phyloP scores from a whole-genome alignment of 2,113 vertebrate species.

The Apeltes quadracus region DNA sequence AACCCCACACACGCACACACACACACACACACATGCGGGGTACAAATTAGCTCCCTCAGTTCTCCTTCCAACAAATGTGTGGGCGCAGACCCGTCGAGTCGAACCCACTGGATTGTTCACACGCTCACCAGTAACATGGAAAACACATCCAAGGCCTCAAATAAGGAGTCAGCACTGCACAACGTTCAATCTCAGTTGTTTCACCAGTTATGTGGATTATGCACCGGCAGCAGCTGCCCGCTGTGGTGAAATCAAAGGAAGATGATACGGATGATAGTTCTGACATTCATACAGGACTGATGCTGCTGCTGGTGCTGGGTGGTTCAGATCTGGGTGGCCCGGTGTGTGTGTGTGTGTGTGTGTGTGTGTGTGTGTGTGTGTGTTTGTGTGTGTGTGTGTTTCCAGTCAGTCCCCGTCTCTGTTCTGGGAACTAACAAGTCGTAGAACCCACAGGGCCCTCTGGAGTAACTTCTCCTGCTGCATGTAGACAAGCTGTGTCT shows the following conservation, averaged over 20 bases:
- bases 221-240: slow-evolving; percentile 8
- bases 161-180: not conserved
- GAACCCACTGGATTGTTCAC: not conserved
- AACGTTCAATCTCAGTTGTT: not conserved
- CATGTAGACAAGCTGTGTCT: not conserved
- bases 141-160: not conserved
- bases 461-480: slow-evolving; percentile 41
- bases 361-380: slow-evolving; percentile 34
- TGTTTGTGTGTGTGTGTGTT: slow-evolving; percentile 44
- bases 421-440: slow-evolving; percentile 69
- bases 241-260: slow-evolving; percentile 39
- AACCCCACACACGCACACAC: slow-evolving; percentile 15
- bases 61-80: not conserved
- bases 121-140: not conserved
- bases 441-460: slow-evolving; percentile 53
- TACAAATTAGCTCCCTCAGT: not conserved
- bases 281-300: slow-evolving; percentile 43
- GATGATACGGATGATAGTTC: slow-evolving; percentile 38
- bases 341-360: slow-evolving; percentile 10
- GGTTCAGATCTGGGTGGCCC: slow-evolving; percentile 70
- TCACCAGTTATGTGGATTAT: not conserved
- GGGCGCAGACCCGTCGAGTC: not conserved
- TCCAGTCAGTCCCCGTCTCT: slow-evolving; percentile 64
- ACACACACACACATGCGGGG: slow-evolving; percentile 1
- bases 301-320: slow-evolving; percentile 51